Percentiles rank a stretch among this genome's conserved stretches.
phyloP scores from a whole-genome alignment of 2,888 invertebrate genomes.

The Apotomis turbidana region DNA sequence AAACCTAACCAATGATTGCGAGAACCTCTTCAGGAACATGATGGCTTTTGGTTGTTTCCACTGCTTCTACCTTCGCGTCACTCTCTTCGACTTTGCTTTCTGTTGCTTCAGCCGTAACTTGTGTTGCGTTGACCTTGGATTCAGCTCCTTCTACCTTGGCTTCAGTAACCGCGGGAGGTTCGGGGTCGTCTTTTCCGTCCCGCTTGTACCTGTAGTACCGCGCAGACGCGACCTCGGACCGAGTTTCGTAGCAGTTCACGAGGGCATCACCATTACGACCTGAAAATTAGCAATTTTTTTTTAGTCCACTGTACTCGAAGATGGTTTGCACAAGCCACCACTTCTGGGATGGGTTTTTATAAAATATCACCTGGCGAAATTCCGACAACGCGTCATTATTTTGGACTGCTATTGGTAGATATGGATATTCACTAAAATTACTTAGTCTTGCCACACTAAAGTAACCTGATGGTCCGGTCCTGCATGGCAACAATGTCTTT shows the following conservation, averaged over 20 bases:
- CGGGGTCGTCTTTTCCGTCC: constrained; percentile 61
- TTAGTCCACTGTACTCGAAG: too few relatives aligned
- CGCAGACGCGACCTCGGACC: constrained; percentile 68
- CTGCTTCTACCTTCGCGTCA: constrained; percentile 41
- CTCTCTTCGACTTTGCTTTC: constrained; percentile 2
- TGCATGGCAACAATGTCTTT: too few relatives aligned
- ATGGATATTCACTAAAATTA: too few relatives aligned
- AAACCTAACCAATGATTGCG: background rate
- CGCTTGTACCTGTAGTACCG: constrained; percentile 77
- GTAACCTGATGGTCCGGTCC: too few relatives aligned
- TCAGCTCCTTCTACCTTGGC: constrained; percentile 31
- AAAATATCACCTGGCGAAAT: too few relatives aligned
- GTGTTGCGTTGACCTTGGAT: constrained; percentile 42
- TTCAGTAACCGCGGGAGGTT: constrained; percentile 33
- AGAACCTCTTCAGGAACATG: background rate
- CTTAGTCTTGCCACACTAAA: too few relatives aligned
- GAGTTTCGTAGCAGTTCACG: constrained; percentile 81
- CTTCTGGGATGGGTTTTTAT: too few relatives aligned
- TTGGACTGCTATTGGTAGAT: too few relatives aligned
- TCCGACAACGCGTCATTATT: too few relatives aligned
- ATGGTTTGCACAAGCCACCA: too few relatives aligned
- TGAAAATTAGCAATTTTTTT: constrained; percentile 44
- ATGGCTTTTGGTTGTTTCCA: background rate
- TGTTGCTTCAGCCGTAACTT: constrained; percentile 42
- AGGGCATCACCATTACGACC: constrained; percentile 86